Conservation (phyloP, 1,140 invertebrate genomes). For the Metopolophium dirhodum region DNA sequence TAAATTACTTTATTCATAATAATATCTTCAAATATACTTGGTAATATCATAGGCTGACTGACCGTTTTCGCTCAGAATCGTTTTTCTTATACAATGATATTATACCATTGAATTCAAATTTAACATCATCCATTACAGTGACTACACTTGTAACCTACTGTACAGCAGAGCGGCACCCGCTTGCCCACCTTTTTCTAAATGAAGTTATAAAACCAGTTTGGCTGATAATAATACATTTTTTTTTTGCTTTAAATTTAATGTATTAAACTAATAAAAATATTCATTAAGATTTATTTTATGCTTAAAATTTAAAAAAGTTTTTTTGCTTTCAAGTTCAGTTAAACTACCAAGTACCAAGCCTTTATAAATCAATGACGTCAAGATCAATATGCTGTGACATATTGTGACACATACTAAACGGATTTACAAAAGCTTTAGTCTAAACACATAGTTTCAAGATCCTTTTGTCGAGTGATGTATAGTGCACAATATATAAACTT, state of each 20-base stretch:
- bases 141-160: too few species aligned
- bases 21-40: too few species aligned
- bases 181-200: too few species aligned
- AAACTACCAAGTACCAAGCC: not conserved
- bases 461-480: constrained; percentile 34
- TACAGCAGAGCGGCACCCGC: too few species aligned
- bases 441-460: constrained; percentile 8
- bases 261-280: not conserved
- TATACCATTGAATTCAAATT: too few species aligned
- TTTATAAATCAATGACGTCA: not conserved
- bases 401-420: constrained; percentile 38
- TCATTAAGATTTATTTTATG: not conserved
- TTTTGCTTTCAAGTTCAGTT: not conserved
- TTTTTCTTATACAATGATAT: too few species aligned
- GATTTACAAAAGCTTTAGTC: constrained; percentile 33
- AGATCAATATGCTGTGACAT: constrained; percentile 32
- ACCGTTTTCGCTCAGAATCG: too few species aligned
- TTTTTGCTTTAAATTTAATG: not conserved
- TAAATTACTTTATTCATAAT: too few species aligned
- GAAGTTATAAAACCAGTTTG: not conserved
- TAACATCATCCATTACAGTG: too few species aligned
- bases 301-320: not conserved
- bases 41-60: too few species aligned
- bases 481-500: constrained; percentile 25
- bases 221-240: not conserved